Conservation (phyloP, 2,797 vertebrate species). For the Cyprinodon diabolis region DNA sequence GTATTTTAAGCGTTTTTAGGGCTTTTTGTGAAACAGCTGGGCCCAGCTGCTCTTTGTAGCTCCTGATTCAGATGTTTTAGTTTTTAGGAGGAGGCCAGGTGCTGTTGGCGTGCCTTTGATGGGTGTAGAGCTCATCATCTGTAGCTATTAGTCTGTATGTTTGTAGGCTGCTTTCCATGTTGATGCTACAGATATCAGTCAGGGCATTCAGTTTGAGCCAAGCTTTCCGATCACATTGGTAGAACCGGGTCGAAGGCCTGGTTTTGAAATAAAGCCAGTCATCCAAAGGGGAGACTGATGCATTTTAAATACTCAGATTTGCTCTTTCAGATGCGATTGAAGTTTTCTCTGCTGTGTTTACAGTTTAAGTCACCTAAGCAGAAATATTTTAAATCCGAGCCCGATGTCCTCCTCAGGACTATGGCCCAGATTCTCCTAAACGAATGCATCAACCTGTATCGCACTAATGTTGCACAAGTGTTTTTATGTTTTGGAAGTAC, state of each 20-base stretch:
- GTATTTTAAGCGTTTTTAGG: constrained; percentile 17
- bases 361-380: constrained; percentile 39
- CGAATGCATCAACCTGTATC: constrained; percentile 64
- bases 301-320: constrained; percentile 35
- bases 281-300: constrained; percentile 37
- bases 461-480: constrained; percentile 78
- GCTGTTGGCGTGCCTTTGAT: constrained; percentile 74
- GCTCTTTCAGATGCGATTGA: constrained; percentile 14
- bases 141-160: constrained; percentile 56
- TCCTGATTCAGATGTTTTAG: constrained; percentile 22
- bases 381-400: constrained; percentile 28
- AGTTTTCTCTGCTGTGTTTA: constrained; percentile 50
- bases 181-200: constrained; percentile 36
- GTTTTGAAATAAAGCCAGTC: constrained; percentile 37
- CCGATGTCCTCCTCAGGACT: constrained; percentile 6
- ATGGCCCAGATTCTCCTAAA: constrained; percentile 35
- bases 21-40: constrained; percentile 27
- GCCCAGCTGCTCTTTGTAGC: constrained; percentile 19
- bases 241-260: constrained; percentile 9
- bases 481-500: constrained; percentile 66
- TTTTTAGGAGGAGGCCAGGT: constrained; percentile 26
- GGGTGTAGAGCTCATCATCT: constrained; percentile 66
- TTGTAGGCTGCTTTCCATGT: constrained; percentile 61
- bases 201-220: constrained; percentile 45
- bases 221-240: constrained; percentile 12